Conservation (phyloP, 23 tunicate genomes). For the Aplidium turbinatum region DNA sequence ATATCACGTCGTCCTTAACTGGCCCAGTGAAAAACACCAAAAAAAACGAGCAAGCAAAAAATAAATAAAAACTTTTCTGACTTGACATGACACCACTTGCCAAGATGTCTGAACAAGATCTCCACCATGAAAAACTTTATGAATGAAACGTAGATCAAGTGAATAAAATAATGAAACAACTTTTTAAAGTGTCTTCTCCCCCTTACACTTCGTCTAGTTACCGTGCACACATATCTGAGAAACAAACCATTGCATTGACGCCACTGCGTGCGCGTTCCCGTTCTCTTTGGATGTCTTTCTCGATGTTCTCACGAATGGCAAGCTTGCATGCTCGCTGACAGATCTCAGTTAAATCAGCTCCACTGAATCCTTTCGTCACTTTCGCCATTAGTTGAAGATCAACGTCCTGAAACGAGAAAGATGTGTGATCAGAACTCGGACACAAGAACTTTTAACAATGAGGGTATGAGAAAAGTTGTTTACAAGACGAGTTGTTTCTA, state of each 20-base stretch:
- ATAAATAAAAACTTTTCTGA: too few relatives aligned
- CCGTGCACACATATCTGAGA: not conserved
- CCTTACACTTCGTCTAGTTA: not conserved
- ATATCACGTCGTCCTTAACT: too few relatives aligned
- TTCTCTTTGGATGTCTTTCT: conserved; percentile 76
- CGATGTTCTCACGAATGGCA: conserved; percentile 96
- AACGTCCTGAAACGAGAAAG: conserved; percentile 54
- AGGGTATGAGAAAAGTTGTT: too few relatives aligned
- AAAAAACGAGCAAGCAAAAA: too few relatives aligned
- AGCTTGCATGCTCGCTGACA: conserved; percentile 98
- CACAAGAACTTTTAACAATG: not conserved
- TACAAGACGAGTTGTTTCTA: too few relatives aligned
- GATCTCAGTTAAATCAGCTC: conserved; percentile 97
- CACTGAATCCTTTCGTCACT: conserved; percentile 97
- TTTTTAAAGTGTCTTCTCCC: too few relatives aligned
- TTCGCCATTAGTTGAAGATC: conserved; percentile 73
- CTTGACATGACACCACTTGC: too few relatives aligned
- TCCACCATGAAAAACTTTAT: too few relatives aligned
- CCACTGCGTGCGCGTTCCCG: conserved; percentile 68
- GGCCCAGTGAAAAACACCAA: too few relatives aligned
- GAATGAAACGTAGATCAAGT: too few relatives aligned
- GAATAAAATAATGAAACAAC: too few relatives aligned
- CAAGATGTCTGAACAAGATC: too few relatives aligned
- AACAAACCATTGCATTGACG: conserved; percentile 51
- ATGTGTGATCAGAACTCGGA: not conserved